Evolutionary conservation across 2,888 invertebrate species (phyloP), one percentile per base, ranked within the genome.

Genomic region (Zhuqinia jingwanae): DNA sequence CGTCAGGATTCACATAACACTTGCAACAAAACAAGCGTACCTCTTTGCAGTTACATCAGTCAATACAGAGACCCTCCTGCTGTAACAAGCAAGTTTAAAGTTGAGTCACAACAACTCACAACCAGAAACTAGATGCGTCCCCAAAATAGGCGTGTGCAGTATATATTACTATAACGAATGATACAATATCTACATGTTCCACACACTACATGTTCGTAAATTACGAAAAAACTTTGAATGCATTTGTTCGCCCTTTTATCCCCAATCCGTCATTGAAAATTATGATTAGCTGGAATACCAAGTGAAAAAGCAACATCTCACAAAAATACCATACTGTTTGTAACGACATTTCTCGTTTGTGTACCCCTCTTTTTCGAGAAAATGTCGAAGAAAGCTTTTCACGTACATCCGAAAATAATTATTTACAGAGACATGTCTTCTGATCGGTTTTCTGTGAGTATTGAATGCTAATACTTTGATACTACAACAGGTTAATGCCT

Each of bases 191-290:
- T n/a, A n/a, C 36, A 36, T 36, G 36, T 36, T 36, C 36, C 8
- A 6, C 8, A 36, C 8, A 36, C 8, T 36, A n/a, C 8, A 36
- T 53, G 53, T 53, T n/a, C 15, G 53, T 15, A n/a, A n/a, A 8
- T 36, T 36, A 36, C n/a, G n/a, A n/a, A n/a, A n/a, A n/a, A n/a
- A n/a, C n/a, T n/a, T n/a, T 1, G 17, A 11, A 5, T 22, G 56
- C 20, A 56, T 56, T 60, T 60, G 13, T 77, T 77, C 60, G 27
- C 25, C 77, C 77, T 45, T 60, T 60, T 47, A 30, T 17, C 47
- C 76, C 60, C 60, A 77, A 77, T 77, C 60, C 45, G 77, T 77
- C 77, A 58, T 20, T 45, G 42, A 30, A 76, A 56, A 77, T 77
- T 58, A 53, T 36, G 77, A 77, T 77, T 42, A 36, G 22, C 60